Evolutionary conservation across 2,888 invertebrate genomes (phyloP), one percentile per base, ranked within the genome.

Genomic region (Polydrusus pterygomalis): DNA sequence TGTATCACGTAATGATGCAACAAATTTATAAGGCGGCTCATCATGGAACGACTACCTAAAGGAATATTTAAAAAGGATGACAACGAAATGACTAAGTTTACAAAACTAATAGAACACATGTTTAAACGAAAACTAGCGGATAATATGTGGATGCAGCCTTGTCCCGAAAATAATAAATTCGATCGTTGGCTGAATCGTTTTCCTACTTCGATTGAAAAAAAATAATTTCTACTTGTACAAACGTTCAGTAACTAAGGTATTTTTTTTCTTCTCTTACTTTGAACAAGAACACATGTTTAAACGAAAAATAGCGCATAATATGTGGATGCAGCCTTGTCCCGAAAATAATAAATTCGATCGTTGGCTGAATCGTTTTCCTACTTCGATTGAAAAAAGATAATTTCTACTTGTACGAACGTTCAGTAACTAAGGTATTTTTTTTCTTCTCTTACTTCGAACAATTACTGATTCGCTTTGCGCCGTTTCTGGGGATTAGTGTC

Each of bases 131-230:
- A 51, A 11, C 17, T 51, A 18, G 49, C 18, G 0, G 2, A 10
- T 1, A 51, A 51, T 51, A 51, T 18, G 20, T 51, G 18, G 49
- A 17, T 51, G 49, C n/a, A n/a, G n/a, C n/a, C n/a, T n/a, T n/a
- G n/a, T n/a, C n/a, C n/a, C n/a, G n/a, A n/a, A n/a, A n/a, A 51
- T 18, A 51, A 51, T 18, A 51, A 51, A 51, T 51, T 51, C 18
- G 49, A 51, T 20, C 49, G 49, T 10, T 51, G 17, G 17, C 10
- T 51, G n/a, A 51, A 51, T 20, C 9, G 18, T 8, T 51, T 51
- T 51, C 49, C 49, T 0, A 18, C 49, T n/a, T n/a, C n/a, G n/a
- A n/a, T n/a, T n/a, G n/a, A n/a, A n/a, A n/a, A n/a, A n/a, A n/a
- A n/a, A n/a, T n/a, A n/a, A n/a, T n/a, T n/a, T n/a, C n/a, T n/a